A percentile compares a stretch with the other conserved stretches of the same genome.
phyloP scores from a whole-genome alignment of 23 tunicate genomes.

The Styela plicata region DNA sequence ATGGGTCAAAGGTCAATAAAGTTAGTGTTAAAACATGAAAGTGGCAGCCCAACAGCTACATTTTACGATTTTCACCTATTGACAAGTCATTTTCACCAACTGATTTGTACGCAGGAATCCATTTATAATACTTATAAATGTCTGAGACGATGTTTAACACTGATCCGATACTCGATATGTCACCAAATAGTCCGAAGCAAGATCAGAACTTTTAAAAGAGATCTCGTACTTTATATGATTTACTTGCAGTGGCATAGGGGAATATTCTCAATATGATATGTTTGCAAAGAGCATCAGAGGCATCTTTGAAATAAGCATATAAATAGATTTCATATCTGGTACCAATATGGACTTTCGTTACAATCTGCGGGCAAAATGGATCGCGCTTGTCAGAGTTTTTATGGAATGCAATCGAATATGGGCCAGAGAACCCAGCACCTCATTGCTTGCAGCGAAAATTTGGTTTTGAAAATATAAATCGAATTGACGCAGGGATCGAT shows the following conservation, averaged over 20 bases:
- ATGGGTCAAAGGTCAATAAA: not conserved
- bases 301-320: conserved; percentile 68
- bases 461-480: conserved; percentile 43
- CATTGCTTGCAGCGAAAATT: conserved; percentile 55
- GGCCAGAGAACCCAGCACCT: conserved; percentile 36
- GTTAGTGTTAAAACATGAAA: not conserved
- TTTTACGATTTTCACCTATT: not conserved
- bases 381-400: conserved; percentile 41
- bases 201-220: conserved; percentile 47
- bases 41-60: conserved; percentile 10
- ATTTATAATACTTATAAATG: conserved; percentile 36
- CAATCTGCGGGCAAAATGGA: conserved; percentile 35
- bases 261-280: conserved; percentile 44
- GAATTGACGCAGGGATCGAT: conserved; percentile 46
- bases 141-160: conserved; percentile 75
- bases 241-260: conserved; percentile 43
- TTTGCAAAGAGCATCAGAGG: conserved; percentile 49
- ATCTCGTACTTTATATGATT: conserved; percentile 52
- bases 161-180: conserved; percentile 90
- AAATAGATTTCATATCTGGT: conserved; percentile 69
- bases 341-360: conserved; percentile 55
- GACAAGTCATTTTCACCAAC: conserved; percentile 25
- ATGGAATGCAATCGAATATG: conserved; percentile 64
- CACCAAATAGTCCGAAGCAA: conserved; percentile 68
- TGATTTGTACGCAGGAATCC: conserved; percentile 39